phyloP scores from a whole-genome alignment of 35 echinoderm and acorn worm species.

The Apostichopus parvimensis region DNA sequence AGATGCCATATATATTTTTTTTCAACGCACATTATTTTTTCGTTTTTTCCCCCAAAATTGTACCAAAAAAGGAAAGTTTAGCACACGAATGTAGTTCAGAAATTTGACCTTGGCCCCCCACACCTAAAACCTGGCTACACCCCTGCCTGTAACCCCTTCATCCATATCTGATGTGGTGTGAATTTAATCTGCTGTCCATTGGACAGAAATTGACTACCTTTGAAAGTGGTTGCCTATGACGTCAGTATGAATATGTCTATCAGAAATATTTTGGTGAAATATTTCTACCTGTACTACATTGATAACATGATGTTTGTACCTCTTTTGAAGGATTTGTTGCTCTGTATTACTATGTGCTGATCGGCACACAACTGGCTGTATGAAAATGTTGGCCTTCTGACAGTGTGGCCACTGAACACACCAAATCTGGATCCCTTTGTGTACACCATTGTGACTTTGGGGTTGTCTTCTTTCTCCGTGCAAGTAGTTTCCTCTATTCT shows the following conservation, averaged over 20 bases:
- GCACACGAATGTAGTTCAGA: too few species aligned
- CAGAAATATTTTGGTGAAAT: neutral
- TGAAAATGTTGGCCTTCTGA: conserved; percentile 29
- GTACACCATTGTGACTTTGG: conserved; percentile 5
- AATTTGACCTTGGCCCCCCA: too few species aligned
- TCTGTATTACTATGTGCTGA: conserved; percentile 40
- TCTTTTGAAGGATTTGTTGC: neutral
- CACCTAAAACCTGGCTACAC: too few species aligned
- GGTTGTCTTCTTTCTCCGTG: neutral
- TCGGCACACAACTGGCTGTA: conserved; percentile 45
- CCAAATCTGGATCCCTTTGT: conserved; percentile 36
- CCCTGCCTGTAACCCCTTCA: too few species aligned
- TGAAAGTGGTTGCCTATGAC: neutral
- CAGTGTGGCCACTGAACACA: conserved; percentile 44
- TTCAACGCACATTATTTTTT: too few species aligned
- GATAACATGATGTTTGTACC: neutral
- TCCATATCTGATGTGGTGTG: too few species aligned
- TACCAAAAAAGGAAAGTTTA: too few species aligned
- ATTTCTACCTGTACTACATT: neutral
- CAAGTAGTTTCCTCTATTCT: neutral
- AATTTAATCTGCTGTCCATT: too few species aligned
- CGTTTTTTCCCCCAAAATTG: too few species aligned
- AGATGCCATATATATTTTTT: too few species aligned
- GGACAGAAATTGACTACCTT: too few species aligned
- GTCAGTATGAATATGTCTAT: neutral